Percentiles rank a stretch among this genome's conserved stretches.
phyloP scores from a whole-genome alignment of 2,888 invertebrate species.

The Lasioglossum zephyrum region DNA sequence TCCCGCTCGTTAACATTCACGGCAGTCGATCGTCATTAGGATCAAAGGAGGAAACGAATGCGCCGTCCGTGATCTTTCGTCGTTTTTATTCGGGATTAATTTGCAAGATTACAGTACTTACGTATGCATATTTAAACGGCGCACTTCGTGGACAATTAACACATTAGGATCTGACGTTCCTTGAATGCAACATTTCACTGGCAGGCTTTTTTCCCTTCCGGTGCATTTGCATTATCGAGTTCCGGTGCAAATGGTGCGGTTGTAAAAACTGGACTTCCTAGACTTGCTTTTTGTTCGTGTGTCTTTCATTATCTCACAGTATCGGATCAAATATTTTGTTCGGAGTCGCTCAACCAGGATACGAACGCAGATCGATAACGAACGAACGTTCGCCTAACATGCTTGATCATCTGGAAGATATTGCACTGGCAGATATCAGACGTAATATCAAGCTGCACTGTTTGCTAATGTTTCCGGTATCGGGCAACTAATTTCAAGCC shows the following conservation, averaged over 20 bases:
- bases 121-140: neutral
- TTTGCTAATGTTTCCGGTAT: neutral
- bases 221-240: neutral
- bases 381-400: neutral
- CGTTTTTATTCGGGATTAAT: neutral
- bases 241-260: neutral
- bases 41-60: neutral
- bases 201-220: neutral
- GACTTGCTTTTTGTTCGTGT: neutral
- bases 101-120: neutral
- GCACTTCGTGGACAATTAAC: neutral
- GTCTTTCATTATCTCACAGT: neutral
- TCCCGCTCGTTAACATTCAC: neutral
- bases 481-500: neutral
- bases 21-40: neutral
- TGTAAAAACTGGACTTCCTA: neutral
- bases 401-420: slow-evolving; percentile 7
- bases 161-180: neutral
- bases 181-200: neutral
- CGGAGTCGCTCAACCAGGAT: too few relatives aligned
- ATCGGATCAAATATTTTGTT: too few relatives aligned
- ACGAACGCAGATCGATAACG: neutral
- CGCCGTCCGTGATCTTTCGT: neutral
- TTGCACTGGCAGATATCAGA: neutral
- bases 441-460: neutral